Conservation (phyloP, 2,113 vertebrate species). For the Ctenomys sociabilis region DNA sequence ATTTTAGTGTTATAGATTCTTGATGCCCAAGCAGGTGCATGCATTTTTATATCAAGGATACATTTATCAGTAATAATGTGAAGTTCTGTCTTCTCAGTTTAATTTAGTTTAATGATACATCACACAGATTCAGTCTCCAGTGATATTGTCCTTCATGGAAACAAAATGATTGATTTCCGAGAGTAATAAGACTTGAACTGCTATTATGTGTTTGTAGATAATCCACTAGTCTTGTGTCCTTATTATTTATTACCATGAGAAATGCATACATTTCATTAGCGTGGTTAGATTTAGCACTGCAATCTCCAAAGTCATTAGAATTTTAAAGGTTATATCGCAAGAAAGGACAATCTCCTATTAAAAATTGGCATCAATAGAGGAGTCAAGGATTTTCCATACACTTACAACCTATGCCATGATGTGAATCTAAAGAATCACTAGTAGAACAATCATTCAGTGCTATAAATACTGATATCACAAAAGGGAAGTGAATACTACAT, state of each 20-base stretch:
- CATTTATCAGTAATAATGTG: not conserved
- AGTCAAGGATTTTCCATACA: not conserved
- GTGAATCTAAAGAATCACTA: not conserved
- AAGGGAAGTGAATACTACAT: not conserved
- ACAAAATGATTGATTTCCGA: conserved; percentile 17
- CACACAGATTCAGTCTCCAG: not conserved
- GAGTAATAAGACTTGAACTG: not conserved
- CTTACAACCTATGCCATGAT: not conserved
- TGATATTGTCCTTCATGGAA: conserved; percentile 15
- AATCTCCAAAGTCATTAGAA: conserved; percentile 4
- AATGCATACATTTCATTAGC: conserved; percentile 23
- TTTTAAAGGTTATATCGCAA: conserved; percentile 18
- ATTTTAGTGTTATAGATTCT: not conserved
- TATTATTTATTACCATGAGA: not conserved
- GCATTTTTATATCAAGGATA: not conserved
- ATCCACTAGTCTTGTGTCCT: not conserved
- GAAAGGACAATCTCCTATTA: not conserved
- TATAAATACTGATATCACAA: not conserved
- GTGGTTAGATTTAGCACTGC: not conserved
- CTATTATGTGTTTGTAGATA: conserved; percentile 28
- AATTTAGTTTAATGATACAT: conserved; percentile 16
- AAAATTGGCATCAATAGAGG: not conserved
- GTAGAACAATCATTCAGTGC: not conserved
- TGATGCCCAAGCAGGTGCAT: not conserved
- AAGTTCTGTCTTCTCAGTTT: not conserved